Percentiles rank a stretch among this genome's conserved stretches.
phyloP scores from a whole-genome alignment of 2,888 invertebrate species.

The Nycteola revayana region DNA sequence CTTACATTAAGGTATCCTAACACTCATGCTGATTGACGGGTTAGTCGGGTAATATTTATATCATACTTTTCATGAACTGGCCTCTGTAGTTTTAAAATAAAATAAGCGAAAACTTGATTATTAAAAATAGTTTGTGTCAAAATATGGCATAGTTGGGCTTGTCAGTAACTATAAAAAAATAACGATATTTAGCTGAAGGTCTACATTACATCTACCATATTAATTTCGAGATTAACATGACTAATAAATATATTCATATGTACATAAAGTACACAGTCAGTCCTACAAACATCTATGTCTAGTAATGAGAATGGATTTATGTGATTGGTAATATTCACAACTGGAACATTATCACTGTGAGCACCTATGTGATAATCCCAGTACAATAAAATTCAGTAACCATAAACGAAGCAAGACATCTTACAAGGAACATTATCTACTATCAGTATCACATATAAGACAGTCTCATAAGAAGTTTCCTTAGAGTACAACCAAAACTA shows the following conservation, averaged over 20 bases:
- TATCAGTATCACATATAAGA: slow-evolving; percentile 63
- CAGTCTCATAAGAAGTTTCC: slow-evolving; percentile 62
- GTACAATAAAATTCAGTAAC: slow-evolving; percentile 16
- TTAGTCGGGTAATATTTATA: no score
- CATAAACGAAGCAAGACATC: slow-evolving; percentile 30
- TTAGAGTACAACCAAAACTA: slow-evolving; percentile 52
- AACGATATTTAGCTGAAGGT: slow-evolving; percentile 16
- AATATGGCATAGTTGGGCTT: slow-evolving; percentile 22
- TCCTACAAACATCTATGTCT: slow-evolving; percentile 26
- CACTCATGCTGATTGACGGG: slow-evolving; percentile 2
- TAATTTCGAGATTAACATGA: slow-evolving; percentile 21
- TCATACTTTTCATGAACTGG: no score
- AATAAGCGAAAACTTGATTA: no score
- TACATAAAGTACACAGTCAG: slow-evolving; percentile 30
- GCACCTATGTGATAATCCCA: slow-evolving; percentile 21
- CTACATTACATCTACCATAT: slow-evolving; percentile 15
- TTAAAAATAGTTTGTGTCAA: slow-evolving; percentile 1
- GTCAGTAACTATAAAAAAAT: slow-evolving; percentile 7
- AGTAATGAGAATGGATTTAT: slow-evolving; percentile 19
- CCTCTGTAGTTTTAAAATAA: no score
- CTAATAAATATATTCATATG: slow-evolving; percentile 18
- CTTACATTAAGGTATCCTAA: slow-evolving; percentile 12
- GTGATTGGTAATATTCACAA: slow-evolving; percentile 18
- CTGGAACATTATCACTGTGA: slow-evolving; percentile 29
- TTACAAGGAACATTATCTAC: slow-evolving; percentile 48